Percentiles rank a stretch among this genome's conserved stretches.
Conservation (phyloP, 2,797 vertebrate genomes). For the Molossus molossus region DNA sequence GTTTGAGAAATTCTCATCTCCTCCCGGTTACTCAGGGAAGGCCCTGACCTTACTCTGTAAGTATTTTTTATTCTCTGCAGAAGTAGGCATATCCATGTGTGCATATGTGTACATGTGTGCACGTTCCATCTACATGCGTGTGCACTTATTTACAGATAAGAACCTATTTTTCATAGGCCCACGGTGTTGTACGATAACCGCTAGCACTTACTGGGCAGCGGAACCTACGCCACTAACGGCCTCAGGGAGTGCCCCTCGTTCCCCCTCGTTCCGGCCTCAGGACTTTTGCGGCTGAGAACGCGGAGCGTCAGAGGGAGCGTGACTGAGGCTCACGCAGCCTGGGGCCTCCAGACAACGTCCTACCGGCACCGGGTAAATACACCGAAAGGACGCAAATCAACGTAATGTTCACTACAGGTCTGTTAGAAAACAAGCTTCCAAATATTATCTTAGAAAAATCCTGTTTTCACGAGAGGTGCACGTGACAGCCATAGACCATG, state of each 20-base stretch:
- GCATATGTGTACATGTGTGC: not conserved
- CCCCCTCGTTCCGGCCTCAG: not conserved
- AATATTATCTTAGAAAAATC: not conserved
- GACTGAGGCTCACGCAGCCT: no score
- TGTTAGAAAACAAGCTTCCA: not conserved
- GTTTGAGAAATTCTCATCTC: not conserved
- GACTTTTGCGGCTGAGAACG: not conserved
- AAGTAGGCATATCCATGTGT: not conserved
- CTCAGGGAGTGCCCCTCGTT: not conserved
- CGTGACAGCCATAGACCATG: not conserved
- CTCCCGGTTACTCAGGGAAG: not conserved
- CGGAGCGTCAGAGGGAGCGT: not conserved
- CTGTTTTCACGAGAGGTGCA: not conserved
- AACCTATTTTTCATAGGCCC: not conserved
- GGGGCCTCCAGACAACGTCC: not conserved
- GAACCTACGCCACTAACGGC: not conserved
- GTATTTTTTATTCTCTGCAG: not conserved
- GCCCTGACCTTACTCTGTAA: no score
- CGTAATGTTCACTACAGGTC: not conserved
- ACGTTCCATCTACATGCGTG: fast-evolving
- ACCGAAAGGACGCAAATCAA: not conserved
- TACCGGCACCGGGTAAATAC: fast-evolving
- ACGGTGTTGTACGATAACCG: not conserved
- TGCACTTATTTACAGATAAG: not conserved
- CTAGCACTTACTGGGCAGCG: fast-evolving